Base-by-base conservation (phyloP, 2,797 vertebrate species). In the Denticeps clupeoides region DNA sequence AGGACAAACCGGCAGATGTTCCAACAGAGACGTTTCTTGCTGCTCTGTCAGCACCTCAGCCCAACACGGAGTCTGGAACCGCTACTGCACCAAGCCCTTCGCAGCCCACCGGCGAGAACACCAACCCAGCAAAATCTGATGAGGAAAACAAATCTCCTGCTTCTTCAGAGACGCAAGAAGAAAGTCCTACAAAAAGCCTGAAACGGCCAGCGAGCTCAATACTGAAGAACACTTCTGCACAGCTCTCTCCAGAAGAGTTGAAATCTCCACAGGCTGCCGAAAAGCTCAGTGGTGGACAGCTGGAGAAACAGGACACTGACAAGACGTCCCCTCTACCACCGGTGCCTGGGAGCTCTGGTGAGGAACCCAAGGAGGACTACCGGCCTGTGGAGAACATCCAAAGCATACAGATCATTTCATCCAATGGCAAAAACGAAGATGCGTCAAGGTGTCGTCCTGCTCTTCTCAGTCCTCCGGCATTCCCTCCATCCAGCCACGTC, bases 1-100 rank as follows among this genome's bases (percentile, higher is more conserved):
- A 87, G 73, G 90, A 91, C 65, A 98, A 96, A 69, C 92, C 93
- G 58, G 86, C 89, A 64, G 90, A 94, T 73, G 88, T 94, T 64
- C 92, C 95, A 29, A 97, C 95, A 18, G 92, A 94, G 69, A 82
- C 75, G 1, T 94, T 93, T 74, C 81, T 99, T 68, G 78, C 86
- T 28, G 87, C 84, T 65, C 64, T 97, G 55, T 77, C 89, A 9
- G n/a, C 63, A 10, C 16, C 52, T 61, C 65, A 65, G 33, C 40
- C 40, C 27, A 52, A 9, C 2, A 61, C 81, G 41, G 82, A 80
- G 55, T 71, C 82, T 24, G 81, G 65, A 2, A 38, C 35, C 9
- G 35, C 35, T 21, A 21, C 35, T 2, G 16, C 38, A 18, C 21
- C 38, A 35, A 35, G 77, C 16, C 35, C 32, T 9, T 35, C 32